phyloP scores from a whole-genome alignment of 2,797 vertebrate genomes.

The Xiphophorus birchmanni region DNA sequence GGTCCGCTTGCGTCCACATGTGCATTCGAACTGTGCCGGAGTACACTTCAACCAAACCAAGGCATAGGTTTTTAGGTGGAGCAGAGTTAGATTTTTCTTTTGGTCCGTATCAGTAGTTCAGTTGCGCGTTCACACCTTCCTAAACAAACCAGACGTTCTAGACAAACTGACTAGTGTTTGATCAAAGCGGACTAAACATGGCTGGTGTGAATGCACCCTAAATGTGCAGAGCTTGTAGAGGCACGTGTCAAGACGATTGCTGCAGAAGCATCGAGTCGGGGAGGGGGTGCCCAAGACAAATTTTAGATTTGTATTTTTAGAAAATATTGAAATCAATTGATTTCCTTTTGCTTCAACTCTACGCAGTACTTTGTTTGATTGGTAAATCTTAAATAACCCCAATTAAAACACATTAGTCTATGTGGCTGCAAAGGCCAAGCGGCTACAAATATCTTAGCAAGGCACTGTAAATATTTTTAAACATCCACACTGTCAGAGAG shows the following conservation, averaged over 20 bases:
- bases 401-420: not conserved
- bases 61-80: no score
- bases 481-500: not conserved
- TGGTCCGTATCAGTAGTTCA: no score
- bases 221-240: not conserved
- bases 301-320: not conserved
- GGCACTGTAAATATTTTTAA: not conserved
- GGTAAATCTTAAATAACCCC: not conserved
- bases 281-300: not conserved
- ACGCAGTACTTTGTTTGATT: not conserved
- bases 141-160: no score
- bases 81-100: no score
- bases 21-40: no score
- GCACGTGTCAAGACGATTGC: not conserved
- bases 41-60: no score
- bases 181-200: no score
- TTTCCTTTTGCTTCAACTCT: not conserved
- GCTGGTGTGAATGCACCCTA: no score
- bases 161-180: no score
- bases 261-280: not conserved
- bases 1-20: no score
- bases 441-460: not conserved
- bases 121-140: no score
- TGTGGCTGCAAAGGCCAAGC: not conserved
- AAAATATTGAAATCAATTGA: not conserved